A percentile compares a stretch with the other conserved stretches of the same genome.
These are phyloP conservation scores for Greenwoodochromis staneri DNA, from an alignment of 2,113 vertebrate species.

Conservation along the genomic window DNA sequence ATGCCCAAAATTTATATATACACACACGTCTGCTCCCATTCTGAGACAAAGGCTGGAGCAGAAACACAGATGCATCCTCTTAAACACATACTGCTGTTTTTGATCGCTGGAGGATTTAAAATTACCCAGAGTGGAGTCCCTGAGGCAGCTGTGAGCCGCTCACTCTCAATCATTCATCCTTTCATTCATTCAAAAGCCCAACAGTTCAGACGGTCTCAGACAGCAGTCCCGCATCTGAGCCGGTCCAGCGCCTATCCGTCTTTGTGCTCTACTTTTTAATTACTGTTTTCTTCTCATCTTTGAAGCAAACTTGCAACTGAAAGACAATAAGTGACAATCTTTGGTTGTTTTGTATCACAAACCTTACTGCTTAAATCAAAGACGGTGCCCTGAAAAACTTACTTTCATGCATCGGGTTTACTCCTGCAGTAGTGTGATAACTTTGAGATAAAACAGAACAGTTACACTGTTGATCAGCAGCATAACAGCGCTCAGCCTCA, in stretches of 20 bases:
- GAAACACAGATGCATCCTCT: conserved; percentile 19
- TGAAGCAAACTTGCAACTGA: conserved; percentile 17
- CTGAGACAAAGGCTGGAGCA: not conserved
- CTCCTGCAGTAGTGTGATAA: not conserved
- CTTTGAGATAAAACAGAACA: not conserved
- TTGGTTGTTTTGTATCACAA: not conserved
- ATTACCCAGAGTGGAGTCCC: conserved; percentile 22
- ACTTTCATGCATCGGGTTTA: not conserved
- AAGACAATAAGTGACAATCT: conserved; percentile 23
- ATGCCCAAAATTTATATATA: conserved; percentile 31
- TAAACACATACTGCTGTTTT: conserved; percentile 2
- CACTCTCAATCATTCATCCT: conserved; percentile 18
- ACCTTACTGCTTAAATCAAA: conserved; percentile 4
- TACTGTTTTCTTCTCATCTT: conserved; percentile 50
- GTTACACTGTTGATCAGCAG: not conserved
- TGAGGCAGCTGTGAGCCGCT: not conserved
- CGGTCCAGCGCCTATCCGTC: not conserved
- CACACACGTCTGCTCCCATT: not conserved
- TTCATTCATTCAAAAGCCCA: conserved; percentile 10
- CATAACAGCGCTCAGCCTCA: conserved; percentile 4
- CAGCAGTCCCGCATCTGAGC: not conserved
- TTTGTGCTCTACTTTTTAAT: conserved; percentile 38
- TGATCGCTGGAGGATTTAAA: conserved; percentile 8
- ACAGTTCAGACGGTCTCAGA: conserved; percentile 22
- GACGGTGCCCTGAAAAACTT: not conserved